Evolutionary conservation across 2,888 invertebrate genomes (phyloP), one percentile per base, ranked within the genome.

Genomic region (Epicampocera succincta): DNA sequence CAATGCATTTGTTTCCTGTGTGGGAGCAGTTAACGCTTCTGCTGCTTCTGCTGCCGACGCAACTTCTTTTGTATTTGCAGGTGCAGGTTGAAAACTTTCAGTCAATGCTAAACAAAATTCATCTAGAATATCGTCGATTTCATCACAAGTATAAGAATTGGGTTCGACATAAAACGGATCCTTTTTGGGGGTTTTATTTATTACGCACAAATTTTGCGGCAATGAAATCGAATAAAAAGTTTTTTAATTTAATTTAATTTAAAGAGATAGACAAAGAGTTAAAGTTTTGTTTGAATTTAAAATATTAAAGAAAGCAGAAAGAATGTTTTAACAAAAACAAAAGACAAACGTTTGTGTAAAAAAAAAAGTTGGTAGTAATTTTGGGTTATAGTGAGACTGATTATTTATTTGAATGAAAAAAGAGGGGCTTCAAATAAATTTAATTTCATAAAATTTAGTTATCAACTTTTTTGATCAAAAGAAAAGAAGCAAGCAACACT

Each of bases 131-230:
- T 73, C 42, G 2, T 50, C 17, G 15, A 50, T 3, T 29, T 52
- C 33, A 11, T 13, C 11, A 63, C 88, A 86, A 87, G 87, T 61
- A 86, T 85, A 58, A 88, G 87, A 33, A 88, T 85, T 77, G 86
- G n/a, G n/a, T n/a, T n/a, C n/a, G n/a, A n/a, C n/a, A n/a, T n/a
- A n/a, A n/a, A n/a, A n/a, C n/a, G n/a, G 83, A 81, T 89, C 88
- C 80, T 88, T 56, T 84, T 60, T 74, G 73, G 76, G n/a, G 15
- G 50, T 71, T 80, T 54, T 61, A 33, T 33, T 33, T 33, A 68
- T 58, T 42, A 84, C 50, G 50, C 42, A 71, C 38, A 50, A 12
- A 50, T 58, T 69, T 58, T 50, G 71, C 84, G 84, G 50, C 85
- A 74, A 81, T 87, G 86, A 50, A 83, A 84, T 56, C 85, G 86